phyloP scores from a whole-genome alignment of 1,140 invertebrate species.

The Orchestia grillus region DNA sequence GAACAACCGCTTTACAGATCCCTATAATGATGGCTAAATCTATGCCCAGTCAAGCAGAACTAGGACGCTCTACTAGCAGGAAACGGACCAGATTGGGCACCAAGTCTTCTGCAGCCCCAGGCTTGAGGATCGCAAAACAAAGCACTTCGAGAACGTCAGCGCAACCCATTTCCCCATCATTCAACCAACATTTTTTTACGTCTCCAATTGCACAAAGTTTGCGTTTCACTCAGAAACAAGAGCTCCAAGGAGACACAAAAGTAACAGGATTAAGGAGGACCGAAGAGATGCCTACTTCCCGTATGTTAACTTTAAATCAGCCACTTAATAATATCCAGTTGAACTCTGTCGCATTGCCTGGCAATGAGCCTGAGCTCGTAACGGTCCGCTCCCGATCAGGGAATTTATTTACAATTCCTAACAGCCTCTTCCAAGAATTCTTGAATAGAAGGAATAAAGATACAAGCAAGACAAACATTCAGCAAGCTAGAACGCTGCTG shows the following conservation, averaged over 20 bases:
- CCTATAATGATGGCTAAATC: neutral
- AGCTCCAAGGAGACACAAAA: neutral
- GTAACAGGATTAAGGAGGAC: neutral
- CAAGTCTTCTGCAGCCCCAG: neutral
- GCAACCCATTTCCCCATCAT: neutral
- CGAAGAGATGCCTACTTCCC: neutral
- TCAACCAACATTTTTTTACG: neutral
- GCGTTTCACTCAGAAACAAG: neutral
- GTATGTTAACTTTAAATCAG: neutral
- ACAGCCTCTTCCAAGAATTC: neutral
- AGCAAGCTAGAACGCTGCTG: neutral
- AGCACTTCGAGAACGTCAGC: neutral
- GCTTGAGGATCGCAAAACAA: neutral
- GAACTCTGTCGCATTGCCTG: neutral
- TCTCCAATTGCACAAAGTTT: neutral
- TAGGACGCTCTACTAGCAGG: neutral
- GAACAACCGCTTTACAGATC: neutral
- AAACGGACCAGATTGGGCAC: neutral
- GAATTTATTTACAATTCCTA: slow-evolving; percentile 14
- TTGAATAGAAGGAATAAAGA: neutral
- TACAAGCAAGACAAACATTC: neutral
- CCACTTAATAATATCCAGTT: neutral
- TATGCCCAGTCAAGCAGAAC: neutral
- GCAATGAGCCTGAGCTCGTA: neutral
- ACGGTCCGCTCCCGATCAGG: slow-evolving; percentile 25